Base-by-base conservation (phyloP, 2,888 invertebrate genomes). In the Halictus quadricinctus region DNA sequence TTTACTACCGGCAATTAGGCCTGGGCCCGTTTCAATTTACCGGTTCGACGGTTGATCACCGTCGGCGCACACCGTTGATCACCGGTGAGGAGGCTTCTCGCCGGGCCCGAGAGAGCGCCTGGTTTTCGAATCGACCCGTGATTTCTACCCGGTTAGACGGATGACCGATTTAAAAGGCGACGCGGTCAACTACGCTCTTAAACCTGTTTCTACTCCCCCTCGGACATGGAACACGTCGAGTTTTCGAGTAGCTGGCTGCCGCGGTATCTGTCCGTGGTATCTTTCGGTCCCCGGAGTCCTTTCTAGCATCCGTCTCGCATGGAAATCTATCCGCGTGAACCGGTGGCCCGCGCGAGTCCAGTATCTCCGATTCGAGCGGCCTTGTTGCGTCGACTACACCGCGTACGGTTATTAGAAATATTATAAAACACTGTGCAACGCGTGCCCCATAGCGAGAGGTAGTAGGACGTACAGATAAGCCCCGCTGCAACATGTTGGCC, bases 161-260 rank as follows among this genome's bases (percentile, higher is more conserved):
- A 84, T 85, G 87, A 85, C 79, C 89, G 90, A 89, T 89, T 90
- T 90, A 87, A 90, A 89, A 87, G 83, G 78, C 88, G 83, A 84
- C 88, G 69, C 89, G 83, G 89, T 85, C 88, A 85, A 80, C 89
- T 58, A 78, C 87, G 84, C 80, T 88, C 90, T 88, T 88, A 90
- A 90, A 90, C 90, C 90, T 90, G 90, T 90, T 90, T 86, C 81
- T 72, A 88, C 90, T 90, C 88, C 84, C 90, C 86, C 90, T 89
- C 84, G 84, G 80, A 85, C 90, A 85, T 87, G 85, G 81, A 85
- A 88, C 89, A 85, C 89, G 84, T 88, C 90, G 84, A 79, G 87
- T 89, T 90, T 90, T 90, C 90, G 90, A 87, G 87, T 79, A 87
- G 83, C 81, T 84, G 74, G 70, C 79, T 80, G 78, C 76, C 87